These are phyloP conservation scores for Smittia sp. DNA, from an alignment of 2,888 invertebrate genomes.

Conservation along the genomic window DNA sequence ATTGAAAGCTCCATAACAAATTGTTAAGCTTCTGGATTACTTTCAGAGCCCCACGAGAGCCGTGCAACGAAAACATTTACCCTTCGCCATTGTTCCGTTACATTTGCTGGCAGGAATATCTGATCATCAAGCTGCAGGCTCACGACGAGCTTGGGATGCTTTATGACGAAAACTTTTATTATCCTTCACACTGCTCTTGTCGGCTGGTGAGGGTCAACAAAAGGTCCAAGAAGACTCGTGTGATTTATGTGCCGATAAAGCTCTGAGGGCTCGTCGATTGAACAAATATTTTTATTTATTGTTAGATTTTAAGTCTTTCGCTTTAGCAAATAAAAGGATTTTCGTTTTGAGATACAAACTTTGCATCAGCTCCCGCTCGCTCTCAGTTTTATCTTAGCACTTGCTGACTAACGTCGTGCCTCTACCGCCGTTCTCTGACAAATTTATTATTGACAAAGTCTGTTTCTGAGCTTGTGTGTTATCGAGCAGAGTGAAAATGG, in stretches of 20 bases:
- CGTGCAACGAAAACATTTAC: background rate
- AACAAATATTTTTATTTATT: background rate
- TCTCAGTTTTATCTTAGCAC: too few species aligned
- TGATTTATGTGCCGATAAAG: background rate
- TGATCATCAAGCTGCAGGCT: background rate
- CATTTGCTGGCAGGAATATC: conserved; percentile 13
- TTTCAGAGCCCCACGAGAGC: background rate
- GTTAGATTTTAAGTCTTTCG: too few species aligned
- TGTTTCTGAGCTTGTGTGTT: too few species aligned
- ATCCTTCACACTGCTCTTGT: conserved; percentile 6
- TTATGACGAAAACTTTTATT: conserved; percentile 3
- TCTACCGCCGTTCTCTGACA: too few species aligned
- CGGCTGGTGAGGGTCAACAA: background rate
- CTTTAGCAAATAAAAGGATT: too few species aligned
- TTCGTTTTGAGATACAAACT: too few species aligned
- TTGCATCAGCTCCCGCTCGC: too few species aligned
- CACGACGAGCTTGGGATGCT: background rate
- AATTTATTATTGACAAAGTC: too few species aligned
- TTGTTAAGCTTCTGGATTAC: too few species aligned
- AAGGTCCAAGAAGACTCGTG: background rate
- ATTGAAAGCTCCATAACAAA: too few species aligned
- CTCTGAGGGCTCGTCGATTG: background rate
- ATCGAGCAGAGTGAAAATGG: too few species aligned
- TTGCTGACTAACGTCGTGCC: too few species aligned
- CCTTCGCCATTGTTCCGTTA: background rate